phyloP scores from a whole-genome alignment of 2,888 invertebrate genomes.

The Folsomia candida region DNA sequence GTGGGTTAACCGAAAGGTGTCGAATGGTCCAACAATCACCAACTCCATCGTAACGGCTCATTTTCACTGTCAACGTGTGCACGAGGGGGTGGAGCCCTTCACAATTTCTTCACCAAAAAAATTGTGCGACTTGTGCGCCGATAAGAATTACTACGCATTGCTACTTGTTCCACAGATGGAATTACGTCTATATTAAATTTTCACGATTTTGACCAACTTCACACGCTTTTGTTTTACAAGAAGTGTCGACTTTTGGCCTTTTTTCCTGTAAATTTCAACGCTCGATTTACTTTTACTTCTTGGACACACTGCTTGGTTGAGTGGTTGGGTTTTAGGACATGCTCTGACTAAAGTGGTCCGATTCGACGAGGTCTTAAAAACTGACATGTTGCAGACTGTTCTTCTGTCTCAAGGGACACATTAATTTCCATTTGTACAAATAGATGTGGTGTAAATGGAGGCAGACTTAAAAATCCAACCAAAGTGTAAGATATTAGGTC shows the following conservation, averaged over 20 bases:
- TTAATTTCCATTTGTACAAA: constrained; percentile 13
- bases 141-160: too few relatives aligned
- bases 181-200: too few relatives aligned
- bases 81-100: too few relatives aligned
- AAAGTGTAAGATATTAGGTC: constrained; percentile 5
- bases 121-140: too few relatives aligned
- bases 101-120: too few relatives aligned
- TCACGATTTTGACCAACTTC: too few relatives aligned
- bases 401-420: neutral
- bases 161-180: too few relatives aligned
- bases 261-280: neutral
- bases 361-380: neutral
- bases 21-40: neutral
- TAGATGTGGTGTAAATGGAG: constrained; percentile 10
- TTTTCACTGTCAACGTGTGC: too few relatives aligned
- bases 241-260: neutral
- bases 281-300: neutral
- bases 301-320: too few relatives aligned
- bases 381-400: neutral
- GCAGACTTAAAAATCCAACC: constrained; percentile 19
- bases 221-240: neutral
- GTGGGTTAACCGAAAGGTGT: too few relatives aligned
- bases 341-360: neutral
- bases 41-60: too few relatives aligned
- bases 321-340: neutral